Evolutionary conservation across 2,888 invertebrate species (phyloP).

Genomic region (Chymomyza caudatula): DNA sequence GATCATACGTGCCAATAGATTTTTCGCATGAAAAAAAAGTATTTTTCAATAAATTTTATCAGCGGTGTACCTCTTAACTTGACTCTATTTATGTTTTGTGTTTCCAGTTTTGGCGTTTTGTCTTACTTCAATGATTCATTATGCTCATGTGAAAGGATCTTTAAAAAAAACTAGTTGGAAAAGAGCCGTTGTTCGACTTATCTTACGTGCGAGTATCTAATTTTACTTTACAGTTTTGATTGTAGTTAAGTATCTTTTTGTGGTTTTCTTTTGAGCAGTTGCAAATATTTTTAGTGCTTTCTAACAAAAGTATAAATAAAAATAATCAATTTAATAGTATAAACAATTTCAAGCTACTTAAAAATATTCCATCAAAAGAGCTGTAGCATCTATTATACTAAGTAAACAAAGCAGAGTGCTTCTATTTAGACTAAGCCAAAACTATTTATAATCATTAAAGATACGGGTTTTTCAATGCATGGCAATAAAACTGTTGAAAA

Average conservation of each 20-base stretch:
- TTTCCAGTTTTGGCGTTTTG: no score
- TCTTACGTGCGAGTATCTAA: no score
- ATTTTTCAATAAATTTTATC: no score
- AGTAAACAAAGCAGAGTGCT: not conserved
- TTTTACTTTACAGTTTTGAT: no score
- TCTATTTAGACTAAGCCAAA: not conserved
- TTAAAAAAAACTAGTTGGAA: no score
- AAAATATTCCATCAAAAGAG: not conserved
- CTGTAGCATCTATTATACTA: not conserved
- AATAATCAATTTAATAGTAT: not conserved
- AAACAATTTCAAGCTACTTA: not conserved
- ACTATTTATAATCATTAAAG: not conserved
- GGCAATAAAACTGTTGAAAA: not conserved
- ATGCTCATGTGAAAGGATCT: no score
- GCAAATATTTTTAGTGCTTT: not conserved
- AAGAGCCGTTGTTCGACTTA: no score
- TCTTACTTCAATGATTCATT: no score
- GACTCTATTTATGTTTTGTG: no score
- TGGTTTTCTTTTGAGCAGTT: not conserved
- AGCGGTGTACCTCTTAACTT: no score
- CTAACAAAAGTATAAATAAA: not conserved
- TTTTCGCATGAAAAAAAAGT: no score
- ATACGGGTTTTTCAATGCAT: not conserved
- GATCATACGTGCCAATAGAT: no score
- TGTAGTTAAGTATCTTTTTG: not conserved